Conservation (phyloP, 1,140 invertebrate species). For the Solenopsis fugax region DNA sequence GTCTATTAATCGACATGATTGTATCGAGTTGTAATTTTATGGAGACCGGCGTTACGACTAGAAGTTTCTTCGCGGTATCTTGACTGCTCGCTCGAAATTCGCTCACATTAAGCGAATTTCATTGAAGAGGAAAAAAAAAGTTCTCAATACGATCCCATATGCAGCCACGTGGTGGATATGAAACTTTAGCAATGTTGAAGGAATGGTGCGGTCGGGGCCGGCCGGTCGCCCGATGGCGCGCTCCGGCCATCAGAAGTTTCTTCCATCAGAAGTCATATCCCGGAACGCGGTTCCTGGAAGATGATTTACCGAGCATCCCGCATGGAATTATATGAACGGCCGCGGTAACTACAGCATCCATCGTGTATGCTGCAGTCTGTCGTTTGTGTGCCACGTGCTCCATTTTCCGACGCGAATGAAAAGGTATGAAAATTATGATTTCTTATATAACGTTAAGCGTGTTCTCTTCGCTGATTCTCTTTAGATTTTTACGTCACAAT, state of each 20-base stretch:
- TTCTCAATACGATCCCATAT: not conserved
- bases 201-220: not conserved
- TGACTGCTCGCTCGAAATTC: not conserved
- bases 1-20: not conserved
- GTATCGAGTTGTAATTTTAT: slow-evolving; percentile 4
- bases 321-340: not conserved
- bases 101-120: not conserved
- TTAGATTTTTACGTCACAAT: not conserved
- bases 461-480: not conserved
- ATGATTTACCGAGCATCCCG: slow-evolving; percentile 16
- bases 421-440: not conserved
- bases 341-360: not conserved
- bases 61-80: slow-evolving; percentile 3
- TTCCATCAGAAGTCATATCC: not conserved
- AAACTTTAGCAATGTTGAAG: slow-evolving; percentile 51
- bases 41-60: too few species aligned
- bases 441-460: not conserved
- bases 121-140: not conserved
- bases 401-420: not conserved
- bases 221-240: not conserved
- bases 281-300: not conserved
- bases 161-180: not conserved
- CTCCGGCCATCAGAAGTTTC: slow-evolving; percentile 22
- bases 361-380: not conserved
- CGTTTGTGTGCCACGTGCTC: too few species aligned